Evolutionary conservation across 2,797 vertebrate genomes (phyloP).

Genomic region (Echeneis naucrates): DNA sequence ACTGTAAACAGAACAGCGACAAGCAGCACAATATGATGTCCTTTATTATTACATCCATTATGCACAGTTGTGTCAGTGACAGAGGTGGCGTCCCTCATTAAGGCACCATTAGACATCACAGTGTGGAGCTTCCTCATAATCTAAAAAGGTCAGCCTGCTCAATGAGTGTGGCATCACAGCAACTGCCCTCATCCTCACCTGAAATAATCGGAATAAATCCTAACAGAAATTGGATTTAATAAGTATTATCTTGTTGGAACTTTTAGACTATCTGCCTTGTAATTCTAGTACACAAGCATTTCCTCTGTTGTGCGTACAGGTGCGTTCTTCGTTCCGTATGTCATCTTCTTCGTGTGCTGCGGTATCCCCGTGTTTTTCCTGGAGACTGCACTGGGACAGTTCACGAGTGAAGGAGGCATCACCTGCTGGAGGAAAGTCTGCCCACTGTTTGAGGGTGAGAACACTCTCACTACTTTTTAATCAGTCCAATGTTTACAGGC

Average conservation of each 20-base stretch:
- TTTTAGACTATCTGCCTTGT: background rate
- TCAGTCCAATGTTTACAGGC: background rate
- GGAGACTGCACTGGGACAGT: constrained; percentile 98
- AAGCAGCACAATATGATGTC: background rate
- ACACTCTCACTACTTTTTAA: background rate
- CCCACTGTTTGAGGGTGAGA: constrained; percentile 96
- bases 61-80: constrained; percentile 38
- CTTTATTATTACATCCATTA: constrained; percentile 35
- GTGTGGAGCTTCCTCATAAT: constrained; percentile 21
- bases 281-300: background rate
- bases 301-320: constrained; percentile 80
- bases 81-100: constrained; percentile 44
- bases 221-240: background rate
- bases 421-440: constrained; percentile 99
- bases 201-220: background rate
- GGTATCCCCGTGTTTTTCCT: constrained; percentile 98
- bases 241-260: background rate
- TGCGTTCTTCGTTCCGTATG: constrained; percentile 98
- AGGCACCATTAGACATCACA: constrained; percentile 52
- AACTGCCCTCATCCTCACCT: constrained; percentile 3
- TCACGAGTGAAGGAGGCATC: constrained; percentile 98
- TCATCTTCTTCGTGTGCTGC: constrained; percentile 98
- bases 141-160: constrained; percentile 52
- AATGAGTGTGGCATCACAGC: constrained; percentile 1
- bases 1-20: background rate